Base-by-base conservation (phyloP, 2,888 invertebrate genomes). In the Folsomia manolachei region DNA sequence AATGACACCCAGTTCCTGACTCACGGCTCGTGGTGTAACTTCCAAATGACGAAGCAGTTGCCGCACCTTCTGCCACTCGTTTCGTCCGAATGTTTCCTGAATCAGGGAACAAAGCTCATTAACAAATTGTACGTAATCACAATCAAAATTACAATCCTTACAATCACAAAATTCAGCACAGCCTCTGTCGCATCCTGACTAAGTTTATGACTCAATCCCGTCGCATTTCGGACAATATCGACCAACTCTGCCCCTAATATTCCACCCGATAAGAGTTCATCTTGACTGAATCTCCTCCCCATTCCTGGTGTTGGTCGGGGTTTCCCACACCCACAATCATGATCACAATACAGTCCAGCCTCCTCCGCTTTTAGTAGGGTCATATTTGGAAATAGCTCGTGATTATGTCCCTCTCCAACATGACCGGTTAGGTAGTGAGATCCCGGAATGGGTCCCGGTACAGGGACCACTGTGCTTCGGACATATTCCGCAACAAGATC, bases 141-240 rank as follows among this genome's bases (percentile, higher is more conserved):
- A 39, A 9, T 39, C 14, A 60, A 21, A 60, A n/a, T n/a, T 21
- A 9, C n/a, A 19, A 26, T 21, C 14, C 66, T 61, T 71, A 80
- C 80, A 61, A 75, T 71, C 4, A 82, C 75, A 66, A 78, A 81
- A 62, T 79, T 86, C 0, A 91, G 87, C 0, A 94, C 92, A 56
- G 93, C 92, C 75, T 90, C 90, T 51, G 94, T 88, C 18, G 94
- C 94, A 70, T 93, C 89, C 83, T 92, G 90, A 0, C 93, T 93
- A 87, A 92, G 88, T 81, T 93, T 92, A 84, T 94, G 92, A 81
- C 93, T 93, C 53, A 94, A 87, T 81, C 93, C 91, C 0, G 94
- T 94, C 82, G 92, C 91, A 81, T 90, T 89, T 66, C 94, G 87
- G 56, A 94, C 91, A 80, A 82, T 79, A 62, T 83, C 82, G 56